Evolutionary conservation across 2,888 invertebrate species (phyloP).

Genomic region (Monoplex corrugatus): DNA sequence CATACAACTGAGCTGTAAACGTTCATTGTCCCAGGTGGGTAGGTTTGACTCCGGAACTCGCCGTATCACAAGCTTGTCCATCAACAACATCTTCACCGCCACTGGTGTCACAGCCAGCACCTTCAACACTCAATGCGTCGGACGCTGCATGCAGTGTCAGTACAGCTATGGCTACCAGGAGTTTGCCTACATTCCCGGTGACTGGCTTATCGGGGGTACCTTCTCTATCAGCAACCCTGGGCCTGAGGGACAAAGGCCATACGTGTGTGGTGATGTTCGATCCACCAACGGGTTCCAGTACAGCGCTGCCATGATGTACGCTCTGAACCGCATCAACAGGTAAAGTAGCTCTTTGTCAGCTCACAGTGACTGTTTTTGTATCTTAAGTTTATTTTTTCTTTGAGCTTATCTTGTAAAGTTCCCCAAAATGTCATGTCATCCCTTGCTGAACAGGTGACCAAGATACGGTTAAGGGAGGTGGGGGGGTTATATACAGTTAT

Average conservation of each 20-base stretch:
- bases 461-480: no score
- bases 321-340: conserved; percentile 67
- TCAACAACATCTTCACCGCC: conserved; percentile 48
- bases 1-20: no score
- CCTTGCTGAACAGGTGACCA: no score
- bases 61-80: conserved; percentile 50
- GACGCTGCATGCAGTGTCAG: conserved; percentile 66
- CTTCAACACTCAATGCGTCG: conserved; percentile 58
- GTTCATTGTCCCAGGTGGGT: conserved; percentile 68
- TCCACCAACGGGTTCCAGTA: conserved; percentile 70
- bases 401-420: no score
- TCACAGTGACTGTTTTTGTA: no score
- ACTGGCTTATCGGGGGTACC: conserved; percentile 71
- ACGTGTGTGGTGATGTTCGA: conserved; percentile 65
- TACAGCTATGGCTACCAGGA: conserved; percentile 65
- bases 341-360: no score
- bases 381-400: no score
- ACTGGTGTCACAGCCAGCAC: conserved; percentile 46
- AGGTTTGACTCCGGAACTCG: conserved; percentile 58
- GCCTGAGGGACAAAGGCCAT: conserved; percentile 58
- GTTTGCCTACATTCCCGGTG: conserved; percentile 62
- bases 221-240: conserved; percentile 67
- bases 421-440: no score
- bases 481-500: no score
- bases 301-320: conserved; percentile 69